Evolutionary conservation across 2,113 vertebrate species (phyloP), one percentile per base, ranked within the genome.

Genomic region (Scomber japonicus): DNA sequence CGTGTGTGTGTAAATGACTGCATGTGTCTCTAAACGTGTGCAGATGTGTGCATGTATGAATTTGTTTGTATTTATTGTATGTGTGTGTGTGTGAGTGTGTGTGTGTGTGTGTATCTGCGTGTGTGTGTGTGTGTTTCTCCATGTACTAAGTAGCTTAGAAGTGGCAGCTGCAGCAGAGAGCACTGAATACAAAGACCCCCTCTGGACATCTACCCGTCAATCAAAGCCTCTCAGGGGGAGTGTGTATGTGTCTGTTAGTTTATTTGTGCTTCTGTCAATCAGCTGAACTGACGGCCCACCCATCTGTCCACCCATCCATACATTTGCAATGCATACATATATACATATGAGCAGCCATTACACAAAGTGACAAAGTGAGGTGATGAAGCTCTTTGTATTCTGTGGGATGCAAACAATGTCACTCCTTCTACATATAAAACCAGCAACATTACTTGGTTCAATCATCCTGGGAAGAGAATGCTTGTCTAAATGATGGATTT

Each of bases 211-310:
- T 64, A 84, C 69, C 79, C 31, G 30, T 91, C 91, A 90, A 79
- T 91, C 88, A 90, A 78, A 78, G 40, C 0, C 81, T 81, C 86
- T 83, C 74, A 4, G 69, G 55, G 69, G 84, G 69, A 15, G 59
- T 8, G 56, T 44, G 44, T 48, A 21, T 24, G 53, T 45, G 68
- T 40, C 62, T 80, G 77, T 78, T 71, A 40, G 65, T 81, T 86
- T 84, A 78, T 88, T 84, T 68, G 89, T 88, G 78, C 44, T 78
- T 66, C 68, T 87, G 88, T 90, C 92, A 90, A 71, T 92, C 89
- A 85, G 57, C 60, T 27, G 10, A n/a, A 68, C 62, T 72, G 86
- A 80, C 8, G 4, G 67, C 78, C 81, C 71, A 49, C 80, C 86
- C 88, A 85, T 87, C 86, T 89, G 89, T 53, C 80, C 21, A 1